A percentile compares a stretch with the other conserved stretches of the same genome.
Conservation (phyloP, 2,797 vertebrate genomes). For the Sus cebifrons region DNA sequence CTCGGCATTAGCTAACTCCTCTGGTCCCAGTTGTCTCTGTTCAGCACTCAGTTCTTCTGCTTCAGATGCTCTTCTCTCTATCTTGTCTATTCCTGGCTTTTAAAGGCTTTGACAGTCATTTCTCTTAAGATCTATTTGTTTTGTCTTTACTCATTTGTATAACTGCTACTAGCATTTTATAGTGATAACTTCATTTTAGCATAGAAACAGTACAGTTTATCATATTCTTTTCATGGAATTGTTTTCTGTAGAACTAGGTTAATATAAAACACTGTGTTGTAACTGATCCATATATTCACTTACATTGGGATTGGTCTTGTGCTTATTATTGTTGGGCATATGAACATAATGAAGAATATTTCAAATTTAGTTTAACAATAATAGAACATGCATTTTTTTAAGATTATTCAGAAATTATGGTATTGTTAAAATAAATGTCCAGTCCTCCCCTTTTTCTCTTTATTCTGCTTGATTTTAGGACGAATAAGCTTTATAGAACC, state of each 20-base stretch:
- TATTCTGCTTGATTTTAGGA: slow-evolving; percentile 90
- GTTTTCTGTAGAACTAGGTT: slow-evolving; percentile 41
- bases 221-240: not conserved
- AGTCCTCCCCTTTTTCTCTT: slow-evolving; percentile 52
- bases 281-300: not conserved
- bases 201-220: not conserved
- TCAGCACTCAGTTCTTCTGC: not conserved
- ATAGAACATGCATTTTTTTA: slow-evolving; percentile 48
- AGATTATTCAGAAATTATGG: slow-evolving; percentile 50
- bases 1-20: not conserved
- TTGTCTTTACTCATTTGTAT: not conserved
- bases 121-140: not conserved
- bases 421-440: slow-evolving; percentile 22
- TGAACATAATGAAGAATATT: slow-evolving; percentile 42
- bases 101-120: not conserved
- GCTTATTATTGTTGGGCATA: slow-evolving; percentile 19
- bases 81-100: not conserved
- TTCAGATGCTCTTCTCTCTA: not conserved
- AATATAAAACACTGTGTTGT: not conserved
- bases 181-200: not conserved
- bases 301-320: not conserved
- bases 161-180: not conserved
- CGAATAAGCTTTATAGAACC: slow-evolving; percentile 97
- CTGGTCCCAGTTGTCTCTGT: not conserved
- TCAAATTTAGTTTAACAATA: slow-evolving; percentile 30